phyloP scores from a whole-genome alignment of 2,888 invertebrate species.

The Fragum fragum region DNA sequence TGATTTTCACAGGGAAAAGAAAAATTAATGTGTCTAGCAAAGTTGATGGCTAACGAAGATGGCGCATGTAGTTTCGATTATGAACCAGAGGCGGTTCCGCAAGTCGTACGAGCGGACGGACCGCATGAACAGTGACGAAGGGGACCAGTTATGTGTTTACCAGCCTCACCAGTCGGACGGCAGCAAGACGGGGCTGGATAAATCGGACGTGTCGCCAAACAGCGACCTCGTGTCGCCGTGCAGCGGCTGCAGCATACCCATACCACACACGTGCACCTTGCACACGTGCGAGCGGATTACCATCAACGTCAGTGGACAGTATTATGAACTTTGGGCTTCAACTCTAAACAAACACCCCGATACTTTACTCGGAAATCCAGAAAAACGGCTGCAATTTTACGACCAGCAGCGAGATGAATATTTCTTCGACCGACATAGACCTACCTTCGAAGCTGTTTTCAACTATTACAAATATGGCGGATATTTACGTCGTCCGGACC shows the following conservation, averaged over 20 bases:
- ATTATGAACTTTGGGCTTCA: conserved; percentile 85
- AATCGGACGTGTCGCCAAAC: conserved; percentile 53
- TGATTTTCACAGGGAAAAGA: conserved; percentile 35
- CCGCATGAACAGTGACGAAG: conserved; percentile 75
- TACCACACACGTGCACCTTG: conserved; percentile 79
- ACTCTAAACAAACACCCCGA: conserved; percentile 85
- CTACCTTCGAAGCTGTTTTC: conserved; percentile 86
- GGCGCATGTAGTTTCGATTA: conserved; percentile 78
- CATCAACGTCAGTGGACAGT: conserved; percentile 86
- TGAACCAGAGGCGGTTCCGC: conserved; percentile 82
- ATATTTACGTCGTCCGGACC: conserved; percentile 83
- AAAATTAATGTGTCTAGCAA: conserved; percentile 41
- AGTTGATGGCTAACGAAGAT: conserved; percentile 59
- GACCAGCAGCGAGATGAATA: conserved; percentile 85
- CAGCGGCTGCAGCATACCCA: conserved; percentile 65
- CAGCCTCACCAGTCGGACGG: conserved; percentile 66
- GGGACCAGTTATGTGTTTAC: conserved; percentile 74
- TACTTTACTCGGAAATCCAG: conserved; percentile 85
- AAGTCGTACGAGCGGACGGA: conserved; percentile 77
- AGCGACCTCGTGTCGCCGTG: conserved; percentile 64
- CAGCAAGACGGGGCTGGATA: conserved; percentile 64
- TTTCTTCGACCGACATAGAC: conserved; percentile 86
- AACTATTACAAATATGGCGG: conserved; percentile 86
- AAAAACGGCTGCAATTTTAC: conserved; percentile 84
- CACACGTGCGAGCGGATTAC: conserved; percentile 84